These are phyloP conservation scores for Lutraria rhynchaena DNA, from an alignment of 1,140 invertebrate species.

Conservation along the genomic window DNA sequence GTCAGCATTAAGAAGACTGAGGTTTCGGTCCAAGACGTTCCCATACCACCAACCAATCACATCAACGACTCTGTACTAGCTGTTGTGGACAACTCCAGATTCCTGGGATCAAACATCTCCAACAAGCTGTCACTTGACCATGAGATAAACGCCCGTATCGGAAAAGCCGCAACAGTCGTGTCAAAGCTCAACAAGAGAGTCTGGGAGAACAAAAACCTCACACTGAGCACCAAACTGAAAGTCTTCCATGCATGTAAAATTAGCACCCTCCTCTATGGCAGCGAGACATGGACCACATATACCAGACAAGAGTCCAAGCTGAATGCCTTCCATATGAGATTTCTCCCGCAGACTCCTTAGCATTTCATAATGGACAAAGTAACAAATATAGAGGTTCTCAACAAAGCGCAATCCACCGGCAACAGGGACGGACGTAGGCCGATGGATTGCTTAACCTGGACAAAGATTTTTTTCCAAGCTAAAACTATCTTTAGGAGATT, in stretches of 20 bases:
- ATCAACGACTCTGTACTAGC: background rate
- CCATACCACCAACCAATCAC: background rate
- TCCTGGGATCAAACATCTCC: background rate
- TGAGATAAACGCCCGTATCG: slow-evolving; percentile 19
- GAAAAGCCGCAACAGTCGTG: background rate
- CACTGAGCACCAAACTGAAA: no score
- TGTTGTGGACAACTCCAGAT: slow-evolving; percentile 10
- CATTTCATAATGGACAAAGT: slow-evolving; percentile 36
- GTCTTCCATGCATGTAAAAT: slow-evolving; percentile 43
- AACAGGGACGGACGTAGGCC: no score
- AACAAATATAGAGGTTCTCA: slow-evolving; percentile 36
- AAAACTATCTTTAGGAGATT: no score
- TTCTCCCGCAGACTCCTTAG: no score
- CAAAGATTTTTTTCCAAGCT: no score
- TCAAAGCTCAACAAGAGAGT: background rate
- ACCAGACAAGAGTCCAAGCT: no score
- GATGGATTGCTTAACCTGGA: no score
- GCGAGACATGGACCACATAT: no score
- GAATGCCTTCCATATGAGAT: no score
- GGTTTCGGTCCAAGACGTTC: slow-evolving; percentile 15
- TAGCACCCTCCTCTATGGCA: no score
- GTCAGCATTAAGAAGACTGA: slow-evolving; percentile 4
- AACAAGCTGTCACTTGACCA: slow-evolving; percentile 7
- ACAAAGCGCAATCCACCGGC: background rate
- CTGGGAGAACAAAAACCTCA: no score